These are phyloP conservation scores for Thecophora atra DNA, from an alignment of 2,888 invertebrate species.

Conservation along the genomic window DNA sequence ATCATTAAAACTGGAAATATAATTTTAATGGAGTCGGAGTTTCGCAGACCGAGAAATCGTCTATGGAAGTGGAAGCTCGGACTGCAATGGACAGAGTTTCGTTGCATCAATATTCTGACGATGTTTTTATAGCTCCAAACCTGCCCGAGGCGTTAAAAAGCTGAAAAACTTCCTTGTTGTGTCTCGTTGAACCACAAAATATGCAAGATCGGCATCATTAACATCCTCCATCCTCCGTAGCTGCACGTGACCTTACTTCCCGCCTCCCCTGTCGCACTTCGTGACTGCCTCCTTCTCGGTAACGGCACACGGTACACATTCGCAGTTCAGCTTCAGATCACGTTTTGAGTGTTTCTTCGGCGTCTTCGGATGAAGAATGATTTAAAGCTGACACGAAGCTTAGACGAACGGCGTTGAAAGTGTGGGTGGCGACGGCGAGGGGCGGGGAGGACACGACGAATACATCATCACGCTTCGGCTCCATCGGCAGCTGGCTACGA, in stretches of 20 bases:
- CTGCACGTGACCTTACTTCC: slow-evolving; percentile 35
- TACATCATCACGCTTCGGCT: slow-evolving; percentile 8
- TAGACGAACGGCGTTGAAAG: slow-evolving; percentile 23
- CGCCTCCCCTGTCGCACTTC: background rate
- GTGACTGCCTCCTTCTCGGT: background rate
- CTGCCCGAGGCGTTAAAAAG: slow-evolving; percentile 15
- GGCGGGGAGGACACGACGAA: background rate
- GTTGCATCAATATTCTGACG: slow-evolving; percentile 6
- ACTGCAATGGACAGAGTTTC: background rate
- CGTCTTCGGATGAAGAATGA: slow-evolving; percentile 31
- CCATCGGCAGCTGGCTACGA: background rate
- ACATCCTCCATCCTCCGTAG: slow-evolving; percentile 29
- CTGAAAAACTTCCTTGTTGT: slow-evolving; percentile 31
- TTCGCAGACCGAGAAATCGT: too few relatives aligned
- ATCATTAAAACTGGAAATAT: background rate
- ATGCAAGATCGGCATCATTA: slow-evolving; percentile 31
- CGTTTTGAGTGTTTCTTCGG: slow-evolving; percentile 37
- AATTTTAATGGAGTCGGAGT: slow-evolving; percentile 4
- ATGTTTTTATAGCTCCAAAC: slow-evolving; percentile 25
- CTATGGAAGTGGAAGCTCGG: too few relatives aligned
- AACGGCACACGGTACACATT: background rate
- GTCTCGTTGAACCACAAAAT: slow-evolving; percentile 15
- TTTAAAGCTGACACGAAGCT: slow-evolving; percentile 37
- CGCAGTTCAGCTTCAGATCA: slow-evolving; percentile 19
- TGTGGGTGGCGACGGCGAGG: background rate